These are phyloP conservation scores for Bubo blakistoni DNA, from an alignment of 2,113 vertebrate species.

Conservation along the genomic window DNA sequence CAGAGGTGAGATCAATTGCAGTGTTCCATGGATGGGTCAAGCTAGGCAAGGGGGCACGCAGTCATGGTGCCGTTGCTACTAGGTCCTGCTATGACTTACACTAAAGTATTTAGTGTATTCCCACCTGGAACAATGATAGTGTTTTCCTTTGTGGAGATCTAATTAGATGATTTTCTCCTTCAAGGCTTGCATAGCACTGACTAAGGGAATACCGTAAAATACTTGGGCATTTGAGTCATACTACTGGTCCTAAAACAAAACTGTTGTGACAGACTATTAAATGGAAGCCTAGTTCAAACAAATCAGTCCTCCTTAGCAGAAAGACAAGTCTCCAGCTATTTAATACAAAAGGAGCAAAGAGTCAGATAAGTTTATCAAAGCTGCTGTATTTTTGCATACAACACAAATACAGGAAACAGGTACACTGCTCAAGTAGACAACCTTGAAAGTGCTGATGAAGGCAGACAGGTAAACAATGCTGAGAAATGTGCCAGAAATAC, in stretches of 20 bases:
- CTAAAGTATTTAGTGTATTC: neutral
- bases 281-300: neutral
- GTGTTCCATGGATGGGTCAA: neutral
- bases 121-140: neutral
- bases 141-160: neutral
- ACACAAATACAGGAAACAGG: neutral
- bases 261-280: neutral
- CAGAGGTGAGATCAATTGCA: neutral
- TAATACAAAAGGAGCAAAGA: neutral
- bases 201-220: neutral
- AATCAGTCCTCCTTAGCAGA: neutral
- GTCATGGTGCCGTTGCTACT: neutral
- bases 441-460: neutral
- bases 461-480: neutral
- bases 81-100: neutral
- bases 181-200: neutral
- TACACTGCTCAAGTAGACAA: neutral
- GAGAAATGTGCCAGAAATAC: neutral
- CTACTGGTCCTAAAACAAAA: neutral
- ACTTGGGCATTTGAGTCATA: neutral
- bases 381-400: neutral
- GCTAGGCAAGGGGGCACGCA: neutral
- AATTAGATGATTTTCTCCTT: neutral
- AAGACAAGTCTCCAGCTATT: neutral
- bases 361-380: neutral